Percentiles rank a stretch among this genome's conserved stretches.
Conservation (phyloP, 2,888 invertebrate genomes). For the Abrostola tripartita region DNA sequence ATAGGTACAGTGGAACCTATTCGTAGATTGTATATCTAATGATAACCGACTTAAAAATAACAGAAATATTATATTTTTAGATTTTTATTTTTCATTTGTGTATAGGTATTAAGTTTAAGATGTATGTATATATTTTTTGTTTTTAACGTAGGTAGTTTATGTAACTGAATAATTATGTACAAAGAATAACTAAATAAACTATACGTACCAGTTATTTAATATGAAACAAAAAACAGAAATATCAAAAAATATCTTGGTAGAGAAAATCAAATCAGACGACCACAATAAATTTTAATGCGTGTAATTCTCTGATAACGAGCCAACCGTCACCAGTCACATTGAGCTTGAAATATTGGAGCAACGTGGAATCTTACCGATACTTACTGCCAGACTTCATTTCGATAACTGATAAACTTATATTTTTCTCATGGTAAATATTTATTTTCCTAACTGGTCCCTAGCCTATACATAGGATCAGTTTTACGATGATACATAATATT, state of each 20-base stretch:
- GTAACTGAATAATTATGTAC: too few relatives aligned
- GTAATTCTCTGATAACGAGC: conserved; percentile 39
- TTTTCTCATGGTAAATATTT: conserved; percentile 20
- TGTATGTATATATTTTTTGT: too few relatives aligned
- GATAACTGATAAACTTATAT: conserved; percentile 11
- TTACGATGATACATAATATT: conserved; percentile 4
- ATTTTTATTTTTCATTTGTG: too few relatives aligned
- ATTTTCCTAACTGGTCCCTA: conserved; percentile 3
- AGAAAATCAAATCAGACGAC: conserved; percentile 28
- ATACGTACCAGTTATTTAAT: too few relatives aligned
- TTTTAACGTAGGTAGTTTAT: too few relatives aligned
- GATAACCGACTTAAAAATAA: too few relatives aligned
- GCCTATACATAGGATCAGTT: not conserved
- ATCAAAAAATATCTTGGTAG: conserved; percentile 3
- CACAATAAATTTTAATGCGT: conserved; percentile 31
- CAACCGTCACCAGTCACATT: conserved; percentile 26
- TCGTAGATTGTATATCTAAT: too few relatives aligned
- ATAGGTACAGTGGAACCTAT: too few relatives aligned
- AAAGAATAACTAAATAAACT: too few relatives aligned
- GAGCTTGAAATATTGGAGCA: conserved; percentile 34
- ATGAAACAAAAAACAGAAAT: too few relatives aligned
- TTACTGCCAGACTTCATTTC: conserved; percentile 16
- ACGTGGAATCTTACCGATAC: conserved; percentile 15
- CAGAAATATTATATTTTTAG: too few relatives aligned
- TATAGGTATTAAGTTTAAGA: too few relatives aligned